phyloP scores from a whole-genome alignment of 2,797 vertebrate genomes.

The Strix occidentalis region DNA sequence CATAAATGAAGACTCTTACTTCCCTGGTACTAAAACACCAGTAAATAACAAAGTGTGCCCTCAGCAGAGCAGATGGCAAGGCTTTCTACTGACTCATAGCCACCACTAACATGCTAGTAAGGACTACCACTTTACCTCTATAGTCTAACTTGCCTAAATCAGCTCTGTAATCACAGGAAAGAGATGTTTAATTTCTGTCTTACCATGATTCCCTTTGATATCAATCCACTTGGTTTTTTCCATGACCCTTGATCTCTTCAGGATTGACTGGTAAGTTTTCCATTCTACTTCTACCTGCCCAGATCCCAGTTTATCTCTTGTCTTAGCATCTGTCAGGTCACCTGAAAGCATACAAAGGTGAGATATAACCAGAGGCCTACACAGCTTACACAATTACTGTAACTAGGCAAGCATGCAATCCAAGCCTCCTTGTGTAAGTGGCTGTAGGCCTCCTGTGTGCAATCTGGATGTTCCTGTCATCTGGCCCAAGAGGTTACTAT shows the following conservation, averaged over 20 bases:
- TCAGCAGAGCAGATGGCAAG: neutral
- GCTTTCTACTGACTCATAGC: neutral
- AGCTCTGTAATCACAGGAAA: neutral
- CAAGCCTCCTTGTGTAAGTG: neutral
- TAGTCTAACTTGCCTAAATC: neutral
- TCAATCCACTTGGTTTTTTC: conserved; percentile 96
- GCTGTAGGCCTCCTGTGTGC: neutral
- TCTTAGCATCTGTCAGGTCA: conserved; percentile 94
- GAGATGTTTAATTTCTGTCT: neutral
- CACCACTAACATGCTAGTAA: neutral
- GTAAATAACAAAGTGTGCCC: neutral
- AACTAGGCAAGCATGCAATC: neutral
- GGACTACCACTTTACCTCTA: neutral
- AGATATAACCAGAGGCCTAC: neutral
- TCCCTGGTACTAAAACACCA: neutral
- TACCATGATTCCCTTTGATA: conserved; percentile 96
- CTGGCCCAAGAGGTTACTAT: neutral
- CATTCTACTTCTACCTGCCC: conserved; percentile 93
- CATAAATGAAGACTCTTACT: neutral
- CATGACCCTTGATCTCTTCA: conserved; percentile 91
- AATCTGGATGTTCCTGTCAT: neutral
- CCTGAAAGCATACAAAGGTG: conserved; percentile 74
- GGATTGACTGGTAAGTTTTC: conserved; percentile 90
- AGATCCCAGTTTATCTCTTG: conserved; percentile 90
- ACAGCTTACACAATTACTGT: neutral